Evolutionary conservation across 2,888 invertebrate genomes (phyloP), one percentile per base, ranked within the genome.

Genomic region (Leptinotarsa haldemani): DNA sequence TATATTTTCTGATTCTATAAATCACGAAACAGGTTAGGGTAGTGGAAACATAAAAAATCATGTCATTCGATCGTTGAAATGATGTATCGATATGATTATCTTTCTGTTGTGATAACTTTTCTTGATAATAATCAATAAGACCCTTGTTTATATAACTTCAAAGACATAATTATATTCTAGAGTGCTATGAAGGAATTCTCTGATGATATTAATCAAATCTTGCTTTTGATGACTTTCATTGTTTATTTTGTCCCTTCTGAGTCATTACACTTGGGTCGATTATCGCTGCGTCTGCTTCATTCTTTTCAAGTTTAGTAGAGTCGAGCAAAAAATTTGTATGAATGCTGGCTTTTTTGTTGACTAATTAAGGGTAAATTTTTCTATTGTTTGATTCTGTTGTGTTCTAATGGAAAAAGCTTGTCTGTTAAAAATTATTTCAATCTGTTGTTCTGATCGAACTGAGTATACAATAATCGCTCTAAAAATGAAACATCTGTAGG

Each of bases 211-310:
- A 56, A 22, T 20, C 56, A 25, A 56, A 20, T 12, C 56, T 56
- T 12, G 15, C 22, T 56, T 20, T 22, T 12, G 50, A 50, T 20
- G 22, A 22, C 56, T 13, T 56, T 13, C 56, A 22, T 56, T 22
- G 20, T 13, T 22, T 5, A 56, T 56, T 56, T 56, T 56, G 20
- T 22, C 22, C 20, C 56, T 56, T 56, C 5, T 22, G 56, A 56
- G 56, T 56, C 25, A 56, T 56, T 56, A 25, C 56, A 56, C 25
- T 56, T 56, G 56, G 22, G 20, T 56, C 56, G 56, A 22, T 56
- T 56, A 56, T 56, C 22, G 56, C 22, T 13, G 56, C 56, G 22
- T 56, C 56, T 25, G 22, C 22, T 56, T 22, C 22, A 56, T 56
- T 56, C 22, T 25, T 56, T 56, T 15, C 4, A 20, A 56, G 25